These are phyloP conservation scores for Odontomachus brunneus DNA, from an alignment of 1,140 invertebrate genomes.

Conservation along the genomic window DNA sequence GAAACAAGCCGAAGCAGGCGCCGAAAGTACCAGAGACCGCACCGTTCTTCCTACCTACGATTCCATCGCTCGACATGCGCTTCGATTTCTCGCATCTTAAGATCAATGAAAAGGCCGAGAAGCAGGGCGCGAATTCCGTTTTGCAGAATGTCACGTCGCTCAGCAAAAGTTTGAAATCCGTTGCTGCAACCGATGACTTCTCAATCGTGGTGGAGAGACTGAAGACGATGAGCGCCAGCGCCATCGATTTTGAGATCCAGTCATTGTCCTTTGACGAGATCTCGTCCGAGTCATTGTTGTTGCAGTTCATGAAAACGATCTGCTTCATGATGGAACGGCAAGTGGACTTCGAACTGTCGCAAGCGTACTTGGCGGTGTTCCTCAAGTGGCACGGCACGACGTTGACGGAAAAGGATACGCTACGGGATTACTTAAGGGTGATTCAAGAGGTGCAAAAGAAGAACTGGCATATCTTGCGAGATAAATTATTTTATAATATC, in stretches of 20 bases:
- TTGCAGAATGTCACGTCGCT: constrained; percentile 89
- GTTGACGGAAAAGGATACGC: constrained; percentile 86
- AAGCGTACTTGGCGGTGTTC: constrained; percentile 96
- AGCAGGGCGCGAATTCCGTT: constrained; percentile 86
- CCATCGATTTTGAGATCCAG: constrained; percentile 96
- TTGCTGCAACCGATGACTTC: constrained; percentile 85
- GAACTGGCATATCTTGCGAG: constrained; percentile 90
- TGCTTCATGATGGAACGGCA: constrained; percentile 90
- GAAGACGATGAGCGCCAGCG: constrained; percentile 93
- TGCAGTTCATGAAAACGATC: constrained; percentile 93
- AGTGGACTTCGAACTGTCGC: constrained; percentile 95
- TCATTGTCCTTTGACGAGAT: constrained; percentile 90
- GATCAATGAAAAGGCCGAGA: constrained; percentile 80
- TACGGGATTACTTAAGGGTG: constrained; percentile 87
- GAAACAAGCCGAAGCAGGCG: constrained; percentile 96
- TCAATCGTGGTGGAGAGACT: constrained; percentile 89
- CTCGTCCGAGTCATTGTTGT: constrained; percentile 89
- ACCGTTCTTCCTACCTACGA: constrained; percentile 97
- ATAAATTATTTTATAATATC: constrained; percentile 91
- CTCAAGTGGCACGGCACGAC: constrained; percentile 92
- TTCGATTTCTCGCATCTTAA: constrained; percentile 90
- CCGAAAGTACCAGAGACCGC: constrained; percentile 93
- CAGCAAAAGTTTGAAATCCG: constrained; percentile 87
- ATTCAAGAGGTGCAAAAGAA: constrained; percentile 87
- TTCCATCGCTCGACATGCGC: constrained; percentile 92